phyloP scores from a whole-genome alignment of 2,888 invertebrate genomes.

The Geophilus truncorum region DNA sequence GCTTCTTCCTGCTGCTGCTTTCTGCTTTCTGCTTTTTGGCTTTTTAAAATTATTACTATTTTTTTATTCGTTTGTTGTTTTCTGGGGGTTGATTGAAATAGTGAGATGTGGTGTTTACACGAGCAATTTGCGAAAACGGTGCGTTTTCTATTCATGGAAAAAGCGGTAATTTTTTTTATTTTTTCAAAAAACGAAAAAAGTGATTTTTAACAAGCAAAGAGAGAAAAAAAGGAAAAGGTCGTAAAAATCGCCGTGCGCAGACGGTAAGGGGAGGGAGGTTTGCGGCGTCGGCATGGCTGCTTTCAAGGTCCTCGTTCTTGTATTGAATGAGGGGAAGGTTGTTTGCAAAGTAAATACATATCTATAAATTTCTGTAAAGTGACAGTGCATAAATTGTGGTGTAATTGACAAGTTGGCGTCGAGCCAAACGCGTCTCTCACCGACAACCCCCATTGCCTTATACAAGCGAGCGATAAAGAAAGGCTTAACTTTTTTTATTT shows the following conservation, averaged over 20 bases:
- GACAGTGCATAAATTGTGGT: constrained; percentile 29
- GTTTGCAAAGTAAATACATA: constrained; percentile 31
- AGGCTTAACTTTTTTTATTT: background rate
- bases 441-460: constrained; percentile 13
- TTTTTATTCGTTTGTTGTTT: background rate
- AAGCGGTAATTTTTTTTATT: background rate
- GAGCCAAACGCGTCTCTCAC: constrained; percentile 15
- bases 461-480: constrained; percentile 13
- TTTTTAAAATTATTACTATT: background rate
- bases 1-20: constrained; percentile 6
- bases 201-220: background rate
- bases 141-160: constrained; percentile 16
- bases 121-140: constrained; percentile 21
- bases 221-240: background rate
- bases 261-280: constrained; percentile 23
- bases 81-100: background rate
- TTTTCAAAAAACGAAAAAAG: background rate
- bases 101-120: constrained; percentile 1
- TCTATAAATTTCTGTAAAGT: constrained; percentile 31
- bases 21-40: background rate
- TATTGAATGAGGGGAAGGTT: constrained; percentile 24
- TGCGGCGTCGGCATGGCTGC: constrained; percentile 25
- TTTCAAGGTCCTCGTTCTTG: background rate
- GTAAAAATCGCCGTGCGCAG: constrained; percentile 27
- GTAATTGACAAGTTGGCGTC: constrained; percentile 29